Base-by-base conservation (phyloP, 2,888 invertebrate genomes). In the Hydriomena furcata region DNA sequence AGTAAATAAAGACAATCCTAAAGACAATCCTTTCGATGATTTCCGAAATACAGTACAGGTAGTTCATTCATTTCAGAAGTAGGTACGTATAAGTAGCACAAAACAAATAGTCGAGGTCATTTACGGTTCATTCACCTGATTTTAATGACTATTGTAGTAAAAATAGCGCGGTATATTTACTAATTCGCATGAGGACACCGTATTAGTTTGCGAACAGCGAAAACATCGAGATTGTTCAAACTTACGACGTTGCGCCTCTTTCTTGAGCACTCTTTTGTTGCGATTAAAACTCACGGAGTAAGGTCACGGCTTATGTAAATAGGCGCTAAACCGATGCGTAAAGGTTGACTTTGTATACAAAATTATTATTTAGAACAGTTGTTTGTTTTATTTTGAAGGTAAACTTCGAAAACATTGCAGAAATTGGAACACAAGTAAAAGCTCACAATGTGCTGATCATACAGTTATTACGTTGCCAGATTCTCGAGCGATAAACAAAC, bases 401-500 rank as follows among this genome's bases (percentile, higher is more conserved):
- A 46, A 44, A 35, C 28, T 25, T n/a, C 6, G 11, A 54, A 55
- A 54, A 55, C 55, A 51, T 37, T 28, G 17, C 10, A 24, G 34
- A 49, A 55, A 35, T 40, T 34, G 24, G 27, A 65, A 57, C 52
- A 58, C 52, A 53, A 46, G 65, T 58, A 62, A 70, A 76, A 76
- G 66, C 81, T 87, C 86, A 87, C 85, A 82, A 84, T 87, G 85
- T 71, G 65, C 66, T 65, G 62, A 68, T 68, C 62, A 64, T 56
- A 62, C 64, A 58, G 62, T 56, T 60, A 62, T 55, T 62, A 60
- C 65, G 59, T 65, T 67, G 61, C 38, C 42, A 57, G 43, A 50
- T 60, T 45, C n/a, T 21, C 8, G 48, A 4, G 20, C 21, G n/a
- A 36, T 55, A 34, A 20, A 37, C 30, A 37, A 27, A 28, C 38